Base-by-base conservation (phyloP, 64 coral and sea anemone species). In the Cladopsammia gracilis region DNA sequence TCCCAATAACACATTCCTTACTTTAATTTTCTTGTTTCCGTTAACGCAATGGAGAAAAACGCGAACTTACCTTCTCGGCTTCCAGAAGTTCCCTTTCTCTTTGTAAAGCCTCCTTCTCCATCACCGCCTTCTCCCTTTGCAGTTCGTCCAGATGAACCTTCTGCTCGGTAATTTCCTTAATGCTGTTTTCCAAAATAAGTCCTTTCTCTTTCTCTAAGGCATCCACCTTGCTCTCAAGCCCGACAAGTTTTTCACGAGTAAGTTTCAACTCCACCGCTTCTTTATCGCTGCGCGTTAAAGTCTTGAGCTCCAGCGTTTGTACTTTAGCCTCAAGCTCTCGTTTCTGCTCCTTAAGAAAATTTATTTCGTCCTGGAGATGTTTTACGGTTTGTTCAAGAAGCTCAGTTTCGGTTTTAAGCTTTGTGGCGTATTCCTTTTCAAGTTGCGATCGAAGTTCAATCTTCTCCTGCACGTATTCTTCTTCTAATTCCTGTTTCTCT, bases 271-370 rank as follows among this genome's bases (percentile, higher is more conserved):
- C 96, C 5, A 98, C 42, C 3, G 81, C 89, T 71, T 98, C 92
- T 20, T 94, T 94, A 77, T 94, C 92, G 20, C 64, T 90, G 25
- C 92, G 82, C 73, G 92, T 93, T 59, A 98, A 77, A 11, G 64
- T 94, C 51, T 90, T 94, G 19, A 98, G 60, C 80, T 98, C 96
- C 16, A 98, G 89, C 12, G 92, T 98, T 75, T 98, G 96, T 9
- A 98, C 88, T 72, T 98, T 98, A 15, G 96, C 94, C 76, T 98
- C 96, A 7, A 98, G 76, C 94, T 98, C 96, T 78, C 94, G 93
- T 57, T 98, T 98, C 44, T 98, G 96, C 70, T 98, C 96, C 73
- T 98, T 98, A 12, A 98, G 85, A 16, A 94, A 98, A 77, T 90
- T 93, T 78, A 98, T 90, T 74, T 94, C 96, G 24, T 88, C 96